Conservation (phyloP, 2,113 vertebrate species). For the Acanthochromis polyacanthus region DNA sequence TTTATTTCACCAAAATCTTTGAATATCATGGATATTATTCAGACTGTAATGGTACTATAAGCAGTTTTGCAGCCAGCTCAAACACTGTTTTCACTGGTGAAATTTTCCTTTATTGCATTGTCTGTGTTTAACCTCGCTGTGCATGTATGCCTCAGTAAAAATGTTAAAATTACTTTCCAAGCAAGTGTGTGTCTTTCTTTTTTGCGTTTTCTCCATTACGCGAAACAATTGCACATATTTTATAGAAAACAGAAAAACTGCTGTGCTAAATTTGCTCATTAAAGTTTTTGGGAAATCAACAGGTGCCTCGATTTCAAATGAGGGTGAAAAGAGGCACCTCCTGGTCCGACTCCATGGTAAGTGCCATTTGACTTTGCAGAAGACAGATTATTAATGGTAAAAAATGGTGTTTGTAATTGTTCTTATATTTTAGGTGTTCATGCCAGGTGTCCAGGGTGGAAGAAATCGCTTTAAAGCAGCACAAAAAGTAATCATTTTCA, state of each 20-base stretch:
- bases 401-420: fast-evolving
- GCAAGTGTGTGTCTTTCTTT: slow-evolving; percentile 71
- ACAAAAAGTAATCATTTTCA: slow-evolving; percentile 66
- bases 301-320: slow-evolving; percentile 43
- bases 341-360: slow-evolving; percentile 73
- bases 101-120: slow-evolving; percentile 63
- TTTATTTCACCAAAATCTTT: slow-evolving; percentile 19
- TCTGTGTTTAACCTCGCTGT: slow-evolving; percentile 72
- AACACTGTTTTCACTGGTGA: slow-evolving; percentile 83
- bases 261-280: slow-evolving; percentile 21
- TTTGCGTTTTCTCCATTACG: neutral
- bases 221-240: neutral
- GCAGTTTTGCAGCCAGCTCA: slow-evolving; percentile 19
- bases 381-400: neutral
- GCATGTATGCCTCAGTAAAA: slow-evolving; percentile 83
- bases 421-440: slow-evolving; percentile 68
- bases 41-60: slow-evolving; percentile 39
- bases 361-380: slow-evolving; percentile 18
- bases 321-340: slow-evolving; percentile 74
- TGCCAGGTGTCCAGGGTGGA: slow-evolving; percentile 78
- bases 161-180: slow-evolving; percentile 52
- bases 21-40: slow-evolving; percentile 17
- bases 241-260: neutral
- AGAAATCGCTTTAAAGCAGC: slow-evolving; percentile 51
- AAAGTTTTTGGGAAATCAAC: slow-evolving; percentile 40